Base-by-base conservation (phyloP, 2,888 invertebrate species). In the Lithophane leautieri region DNA sequence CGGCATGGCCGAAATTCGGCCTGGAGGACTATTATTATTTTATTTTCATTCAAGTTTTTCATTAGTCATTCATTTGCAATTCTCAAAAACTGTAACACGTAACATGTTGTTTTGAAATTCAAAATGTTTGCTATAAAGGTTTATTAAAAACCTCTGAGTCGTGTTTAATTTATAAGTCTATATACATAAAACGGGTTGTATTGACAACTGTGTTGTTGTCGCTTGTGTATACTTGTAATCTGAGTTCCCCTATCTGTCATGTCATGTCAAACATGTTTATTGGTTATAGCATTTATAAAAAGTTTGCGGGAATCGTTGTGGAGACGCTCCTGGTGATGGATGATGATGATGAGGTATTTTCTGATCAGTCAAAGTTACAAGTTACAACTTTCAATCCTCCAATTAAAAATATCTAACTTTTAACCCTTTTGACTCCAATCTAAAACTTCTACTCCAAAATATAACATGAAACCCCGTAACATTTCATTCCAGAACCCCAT, bases 401-500 rank as follows among this genome's bases (percentile, higher is more conserved):
- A 52, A 61, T 50, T 16, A 6, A 52, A 54, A 50, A 0, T 22
- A 7, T 8, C 3, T 22, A 22, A 19, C 50, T 50, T 50, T 19
- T 50, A 50, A 50, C 19, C 50, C 19, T 19, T 19, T 63, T 8
- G n/a, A 42, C 7, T 34, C 0, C 2, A 56, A 54, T 56, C 8
- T 12, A 66, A 60, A 28, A 54, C 11, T 76, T 52, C 16, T 42
- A 28, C 16, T 14, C 16, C 22, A 56, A 66, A 78, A 82, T 58
- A 67, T 70, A 63, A 65, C 25, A 67, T 62, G 42, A 52, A 60
- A 40, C 63, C 25, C 62, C 58, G 28, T 72, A 54, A 62, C 67
- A 68, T 60, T 70, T 71, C 11, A 76, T 25, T 67, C 67, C 47
- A 56, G 69, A 73, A 34, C 60, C 66, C 67, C 61, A 81, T 76